Percentiles rank a stretch among this genome's conserved stretches.
These are phyloP conservation scores for Carterocephalus palaemon DNA, from an alignment of 2,888 invertebrate genomes.

Conservation along the genomic window DNA sequence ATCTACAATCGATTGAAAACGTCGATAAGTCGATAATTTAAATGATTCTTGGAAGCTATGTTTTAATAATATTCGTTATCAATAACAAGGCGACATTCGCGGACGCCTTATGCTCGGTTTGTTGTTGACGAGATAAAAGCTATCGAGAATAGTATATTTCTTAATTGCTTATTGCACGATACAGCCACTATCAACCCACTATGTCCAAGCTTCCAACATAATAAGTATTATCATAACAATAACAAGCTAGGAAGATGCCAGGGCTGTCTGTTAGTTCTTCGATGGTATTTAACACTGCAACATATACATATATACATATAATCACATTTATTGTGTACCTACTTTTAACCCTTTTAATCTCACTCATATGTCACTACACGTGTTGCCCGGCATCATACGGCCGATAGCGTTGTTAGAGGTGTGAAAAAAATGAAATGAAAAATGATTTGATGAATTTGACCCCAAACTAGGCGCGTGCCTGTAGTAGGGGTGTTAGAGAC, in stretches of 20 bases:
- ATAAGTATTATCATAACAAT: conserved; percentile 77
- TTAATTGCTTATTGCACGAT: conserved; percentile 73
- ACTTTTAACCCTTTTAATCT: no score
- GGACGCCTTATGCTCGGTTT: conserved; percentile 46
- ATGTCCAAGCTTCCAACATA: conserved; percentile 75
- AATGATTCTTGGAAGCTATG: conserved; percentile 57
- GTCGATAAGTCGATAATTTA: conserved; percentile 26
- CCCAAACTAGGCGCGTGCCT: no score
- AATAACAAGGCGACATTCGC: conserved; percentile 41
- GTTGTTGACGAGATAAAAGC: conserved; percentile 53
- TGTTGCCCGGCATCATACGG: no score
- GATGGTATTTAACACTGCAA: no score
- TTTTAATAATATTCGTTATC: conserved; percentile 45
- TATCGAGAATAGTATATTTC: conserved; percentile 58
- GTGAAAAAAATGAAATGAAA: no score
- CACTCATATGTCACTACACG: no score
- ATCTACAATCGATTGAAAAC: not conserved
- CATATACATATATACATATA: no score
- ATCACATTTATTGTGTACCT: no score
- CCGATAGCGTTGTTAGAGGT: no score
- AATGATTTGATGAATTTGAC: no score
- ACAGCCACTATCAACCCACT: conserved; percentile 66
- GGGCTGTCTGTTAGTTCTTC: conserved; percentile 15
- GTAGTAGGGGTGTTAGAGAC: no score
- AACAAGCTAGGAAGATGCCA: conserved; percentile 64